Percentiles rank a stretch among this genome's conserved stretches.
phyloP scores from a whole-genome alignment of 2,797 vertebrate genomes.

The Lagorchestes hirsutus region DNA sequence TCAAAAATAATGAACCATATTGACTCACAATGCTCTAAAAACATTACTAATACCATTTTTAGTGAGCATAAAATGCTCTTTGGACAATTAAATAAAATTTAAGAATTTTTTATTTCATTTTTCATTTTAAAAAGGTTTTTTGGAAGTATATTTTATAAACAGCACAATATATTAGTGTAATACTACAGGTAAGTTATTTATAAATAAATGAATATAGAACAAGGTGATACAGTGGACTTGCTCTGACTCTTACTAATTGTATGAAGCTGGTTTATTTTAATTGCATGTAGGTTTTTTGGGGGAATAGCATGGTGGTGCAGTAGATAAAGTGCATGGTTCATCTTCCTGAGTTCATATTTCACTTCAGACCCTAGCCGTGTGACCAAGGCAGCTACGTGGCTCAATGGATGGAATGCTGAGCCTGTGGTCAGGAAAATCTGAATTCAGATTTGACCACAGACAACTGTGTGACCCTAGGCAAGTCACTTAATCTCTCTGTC shows the following conservation, averaged over 20 bases:
- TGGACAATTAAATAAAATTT: neutral
- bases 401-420: too few species aligned
- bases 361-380: too few species aligned
- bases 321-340: too few species aligned
- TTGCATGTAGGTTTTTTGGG: too few species aligned
- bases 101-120: neutral
- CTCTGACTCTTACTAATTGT: too few species aligned
- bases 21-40: neutral
- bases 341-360: too few species aligned
- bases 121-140: neutral
- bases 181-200: neutral
- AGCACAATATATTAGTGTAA: neutral
- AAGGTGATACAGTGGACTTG: neutral
- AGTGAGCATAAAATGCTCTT: neutral
- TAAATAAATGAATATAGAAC: neutral
- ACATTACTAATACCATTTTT: neutral
- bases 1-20: neutral
- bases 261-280: too few species aligned
- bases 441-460: neutral
- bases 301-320: too few species aligned
- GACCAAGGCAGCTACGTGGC: too few species aligned
- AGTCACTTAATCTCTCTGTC: too few species aligned
- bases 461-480: neutral
- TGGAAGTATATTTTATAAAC: neutral
- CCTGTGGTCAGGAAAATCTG: too few species aligned